A percentile compares a stretch with the other conserved stretches of the same genome.
These are phyloP conservation scores for Phymatocera aterrima DNA, from an alignment of 2,888 invertebrate genomes.

Conservation along the genomic window DNA sequence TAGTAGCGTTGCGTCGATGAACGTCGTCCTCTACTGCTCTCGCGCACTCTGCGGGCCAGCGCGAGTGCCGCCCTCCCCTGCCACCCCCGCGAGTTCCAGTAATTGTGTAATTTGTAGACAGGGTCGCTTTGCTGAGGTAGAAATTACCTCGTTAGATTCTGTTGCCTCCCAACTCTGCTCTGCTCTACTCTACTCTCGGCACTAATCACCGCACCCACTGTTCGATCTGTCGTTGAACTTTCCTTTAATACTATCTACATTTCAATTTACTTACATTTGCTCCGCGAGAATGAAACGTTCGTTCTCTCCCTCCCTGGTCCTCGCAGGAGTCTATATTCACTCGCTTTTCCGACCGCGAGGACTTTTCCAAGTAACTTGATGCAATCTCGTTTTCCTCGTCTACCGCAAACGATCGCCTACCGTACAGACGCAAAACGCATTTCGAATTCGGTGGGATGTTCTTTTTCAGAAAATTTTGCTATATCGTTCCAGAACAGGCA, in stretches of 20 bases:
- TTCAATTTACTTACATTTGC: constrained; percentile 14
- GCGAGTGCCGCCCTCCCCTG: constrained; percentile 14
- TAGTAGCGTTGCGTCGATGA: constrained; percentile 24
- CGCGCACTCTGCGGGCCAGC: background rate
- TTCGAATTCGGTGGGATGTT: too few relatives aligned
- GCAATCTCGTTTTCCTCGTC: too few relatives aligned
- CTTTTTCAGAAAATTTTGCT: too few relatives aligned
- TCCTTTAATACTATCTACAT: constrained; percentile 3
- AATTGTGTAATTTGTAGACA: constrained; percentile 53
- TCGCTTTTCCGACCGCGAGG: too few relatives aligned
- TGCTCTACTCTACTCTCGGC: constrained; percentile 12
- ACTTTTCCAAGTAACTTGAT: too few relatives aligned
- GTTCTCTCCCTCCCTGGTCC: background rate
- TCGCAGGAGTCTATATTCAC: background rate
- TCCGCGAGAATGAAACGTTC: background rate
- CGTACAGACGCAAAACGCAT: too few relatives aligned
- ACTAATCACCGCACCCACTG: constrained; percentile 14
- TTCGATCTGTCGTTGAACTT: constrained; percentile 28
- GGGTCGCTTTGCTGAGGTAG: constrained; percentile 51
- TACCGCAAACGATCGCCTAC: too few relatives aligned
- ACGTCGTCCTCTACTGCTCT: background rate
- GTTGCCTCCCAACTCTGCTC: constrained; percentile 21
- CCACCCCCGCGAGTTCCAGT: constrained; percentile 32
- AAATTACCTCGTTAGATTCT: constrained; percentile 62
- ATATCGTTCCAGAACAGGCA: too few relatives aligned